A percentile compares a stretch with the other conserved stretches of the same genome.
Conservation (phyloP, 2,113 vertebrate genomes). For the Cololabis saira region DNA sequence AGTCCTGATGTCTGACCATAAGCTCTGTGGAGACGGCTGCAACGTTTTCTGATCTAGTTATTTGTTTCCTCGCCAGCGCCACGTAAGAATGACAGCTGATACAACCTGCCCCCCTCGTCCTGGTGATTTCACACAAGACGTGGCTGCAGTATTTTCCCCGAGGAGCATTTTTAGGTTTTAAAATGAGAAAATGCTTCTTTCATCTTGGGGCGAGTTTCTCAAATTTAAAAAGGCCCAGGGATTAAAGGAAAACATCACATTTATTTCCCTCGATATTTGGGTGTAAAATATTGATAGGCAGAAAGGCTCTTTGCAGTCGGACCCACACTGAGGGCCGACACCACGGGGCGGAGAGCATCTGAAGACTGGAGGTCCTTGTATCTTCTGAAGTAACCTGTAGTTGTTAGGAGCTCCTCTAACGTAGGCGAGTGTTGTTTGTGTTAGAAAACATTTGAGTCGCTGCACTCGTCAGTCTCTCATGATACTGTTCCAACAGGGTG, state of each 20-base stretch:
- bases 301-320: not conserved
- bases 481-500: not conserved
- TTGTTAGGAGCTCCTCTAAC: no score
- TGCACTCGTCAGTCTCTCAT: no score
- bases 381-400: no score
- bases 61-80: conserved; percentile 1
- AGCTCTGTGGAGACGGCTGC: not conserved
- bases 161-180: no score
- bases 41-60: conserved; percentile 4
- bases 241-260: not conserved
- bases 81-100: not conserved
- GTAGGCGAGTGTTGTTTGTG: no score
- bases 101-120: not conserved
- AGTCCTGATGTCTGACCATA: not conserved
- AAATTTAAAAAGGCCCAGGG: not conserved
- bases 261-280: not conserved
- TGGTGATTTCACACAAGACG: not conserved
- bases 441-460: no score
- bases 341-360: not conserved
- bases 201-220: not conserved
- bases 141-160: not conserved
- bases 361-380: not conserved
- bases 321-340: not conserved
- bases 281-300: not conserved
- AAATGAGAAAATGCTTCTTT: not conserved